Percentiles rank a stretch among this genome's conserved stretches.
phyloP scores from a whole-genome alignment of 2,113 vertebrate genomes.

The Pardalotus punctatus region DNA sequence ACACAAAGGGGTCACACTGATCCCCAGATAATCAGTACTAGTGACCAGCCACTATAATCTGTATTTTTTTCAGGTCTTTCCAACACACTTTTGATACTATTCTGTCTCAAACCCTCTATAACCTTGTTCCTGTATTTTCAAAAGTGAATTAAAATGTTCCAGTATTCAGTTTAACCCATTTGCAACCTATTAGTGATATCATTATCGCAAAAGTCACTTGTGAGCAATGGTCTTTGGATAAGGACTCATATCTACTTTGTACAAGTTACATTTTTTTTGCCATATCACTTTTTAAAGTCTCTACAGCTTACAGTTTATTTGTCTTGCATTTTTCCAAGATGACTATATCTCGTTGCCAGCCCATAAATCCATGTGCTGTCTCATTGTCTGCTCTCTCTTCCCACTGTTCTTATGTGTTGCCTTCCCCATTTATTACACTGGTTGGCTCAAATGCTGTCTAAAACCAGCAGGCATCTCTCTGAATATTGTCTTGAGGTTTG shows the following conservation, averaged over 20 bases:
- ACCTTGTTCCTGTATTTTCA: neutral
- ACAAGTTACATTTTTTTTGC: neutral
- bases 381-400: neutral
- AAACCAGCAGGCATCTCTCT: neutral
- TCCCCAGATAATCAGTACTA: neutral
- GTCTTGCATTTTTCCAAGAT: neutral
- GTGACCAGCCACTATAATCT: neutral
- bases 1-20: fast-evolving
- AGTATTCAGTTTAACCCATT: neutral
- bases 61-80: neutral
- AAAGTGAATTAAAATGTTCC: neutral
- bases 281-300: neutral
- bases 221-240: neutral
- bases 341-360: neutral
- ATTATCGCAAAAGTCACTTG: neutral
- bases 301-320: neutral
- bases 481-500: neutral
- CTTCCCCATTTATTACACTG: neutral
- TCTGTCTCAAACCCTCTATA: neutral
- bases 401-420: neutral
- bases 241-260: neutral
- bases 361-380: neutral
- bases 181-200: neutral
- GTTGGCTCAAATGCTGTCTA: neutral
- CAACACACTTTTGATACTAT: neutral